phyloP scores from a whole-genome alignment of 2,113 vertebrate species.

The Mus spicilegus region DNA sequence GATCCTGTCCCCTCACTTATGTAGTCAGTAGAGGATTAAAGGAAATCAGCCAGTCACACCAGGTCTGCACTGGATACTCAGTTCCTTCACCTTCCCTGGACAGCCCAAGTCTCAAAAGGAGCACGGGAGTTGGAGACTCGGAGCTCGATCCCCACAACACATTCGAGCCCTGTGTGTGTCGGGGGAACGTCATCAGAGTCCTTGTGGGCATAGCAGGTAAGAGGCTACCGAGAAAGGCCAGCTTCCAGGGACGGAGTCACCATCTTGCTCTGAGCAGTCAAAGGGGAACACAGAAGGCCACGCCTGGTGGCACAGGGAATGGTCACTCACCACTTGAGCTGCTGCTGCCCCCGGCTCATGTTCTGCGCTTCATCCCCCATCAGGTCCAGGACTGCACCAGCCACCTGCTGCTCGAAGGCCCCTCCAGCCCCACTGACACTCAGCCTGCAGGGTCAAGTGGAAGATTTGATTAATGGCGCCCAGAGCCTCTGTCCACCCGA shows the following conservation, averaged over 20 bases:
- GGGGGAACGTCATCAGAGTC: background rate
- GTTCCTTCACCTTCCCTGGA: background rate
- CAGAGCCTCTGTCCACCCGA: accelerated
- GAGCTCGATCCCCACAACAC: no score
- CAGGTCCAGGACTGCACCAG: conserved; percentile 92
- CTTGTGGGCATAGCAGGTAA: background rate
- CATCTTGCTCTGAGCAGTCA: background rate
- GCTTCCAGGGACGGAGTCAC: no score
- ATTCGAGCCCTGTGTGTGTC: background rate
- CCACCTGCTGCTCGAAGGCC: conserved; percentile 94
- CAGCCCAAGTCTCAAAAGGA: background rate
- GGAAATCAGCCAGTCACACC: background rate
- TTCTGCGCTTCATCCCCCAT: conserved; percentile 90
- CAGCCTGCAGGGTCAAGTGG: conserved; percentile 85
- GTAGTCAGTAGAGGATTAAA: background rate
- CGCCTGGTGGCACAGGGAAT: background rate
- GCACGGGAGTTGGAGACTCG: background rate
- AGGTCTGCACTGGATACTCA: background rate
- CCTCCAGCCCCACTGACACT: conserved; percentile 87
- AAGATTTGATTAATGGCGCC: accelerated
- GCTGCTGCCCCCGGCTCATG: conserved; percentile 86
- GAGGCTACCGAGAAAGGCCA: background rate
- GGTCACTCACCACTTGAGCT: conserved; percentile 90
- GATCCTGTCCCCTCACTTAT: background rate
- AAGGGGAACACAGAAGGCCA: no score